Base-by-base conservation (phyloP, 2,797 vertebrate genomes). In the Neosilurus mollespiculum region DNA sequence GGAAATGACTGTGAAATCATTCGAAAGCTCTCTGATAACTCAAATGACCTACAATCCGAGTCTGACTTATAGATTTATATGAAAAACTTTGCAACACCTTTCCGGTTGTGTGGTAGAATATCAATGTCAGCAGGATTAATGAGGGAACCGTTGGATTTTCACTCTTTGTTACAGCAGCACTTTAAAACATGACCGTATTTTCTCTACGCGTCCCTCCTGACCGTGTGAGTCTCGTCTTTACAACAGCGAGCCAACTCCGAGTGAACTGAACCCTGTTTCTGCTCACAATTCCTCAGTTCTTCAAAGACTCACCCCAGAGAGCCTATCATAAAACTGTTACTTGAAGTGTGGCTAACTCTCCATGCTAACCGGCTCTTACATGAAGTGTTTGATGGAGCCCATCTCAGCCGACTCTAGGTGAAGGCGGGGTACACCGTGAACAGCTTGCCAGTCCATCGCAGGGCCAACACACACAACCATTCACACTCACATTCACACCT, bases 61-160 rank as follows among this genome's bases (percentile, higher is more conserved):
- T 88, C 87, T 90, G 92, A 91, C 88, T 91, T 91, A 92, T 88
- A 64, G 69, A 88, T 89, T 91, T 85, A 4, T 56, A 84, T 80
- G 49, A 91, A 84, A 86, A 86, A 85, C 79, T 72, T 84, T 66
- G 84, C 80, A 85, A 86, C 81, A 16, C 87, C 79, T 86, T 87
- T 85, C 88, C 88, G 86, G 89, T 88, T 84, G 88, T 87, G 80
- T 20, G 83, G 87, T 81, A 86, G 85, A 83, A 86, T 84, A 88
- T 90, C 87, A 90, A 84, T 88, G 87, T 82, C 83, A 85, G 84
- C 67, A 86, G 61, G 80, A 80, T 84, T 93, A 92, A 93, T 91
- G 90, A 91, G 88, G 84, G 75, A 75, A 77, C 85, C 90, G 86
- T 88, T 87, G 89, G 84, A 88, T 89, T 89, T 87, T 76, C 20